Base-by-base conservation (phyloP, 2,888 invertebrate genomes). In the Pseudanteris insignis region DNA sequence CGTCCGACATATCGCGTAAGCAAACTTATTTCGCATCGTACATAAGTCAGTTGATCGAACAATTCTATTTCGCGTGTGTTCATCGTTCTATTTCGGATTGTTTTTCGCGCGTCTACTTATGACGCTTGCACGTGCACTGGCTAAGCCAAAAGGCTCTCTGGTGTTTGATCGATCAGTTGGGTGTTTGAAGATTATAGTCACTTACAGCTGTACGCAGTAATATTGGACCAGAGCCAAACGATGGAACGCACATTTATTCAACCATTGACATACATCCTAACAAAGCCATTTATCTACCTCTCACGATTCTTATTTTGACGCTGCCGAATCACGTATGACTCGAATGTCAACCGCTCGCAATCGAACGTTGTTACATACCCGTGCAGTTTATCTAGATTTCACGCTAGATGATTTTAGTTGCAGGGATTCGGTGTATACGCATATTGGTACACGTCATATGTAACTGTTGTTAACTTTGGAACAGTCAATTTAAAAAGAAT, bases 341-440 rank as follows among this genome's bases (percentile, higher is more conserved):
- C 54, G 50, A 58, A 59, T 54, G 63, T 63, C 63, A 63, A 63
- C 59, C 50, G 58, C 28, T 14, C 54, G 63, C 46, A 41, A 59
- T 54, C 38, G 34, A 44, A 58, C 30, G 30, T 47, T 43, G 37
- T 50, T 50, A 53, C 54, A 53, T 41, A 58, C 29, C 44, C 58
- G 32, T 46, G 38, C 3, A 21, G 4, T 37, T 57, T 58, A 53
- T 48, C 53, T 53, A 38, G 57, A 63, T 58, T 53, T 63, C 14
- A 53, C 44, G 43, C 51, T 36, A 29, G 48, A 50, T 50, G 46
- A 37, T 48, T 51, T 41, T 2, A 36, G 18, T 24, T 28, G 26
- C 8, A 34, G 2, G n/a, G n/a, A n/a, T 24, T 15, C 18, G 26
- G 2, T 9, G 29, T 24, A n/a, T n/a, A n/a, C n/a, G n/a, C n/a